A percentile compares a stretch with the other conserved stretches of the same genome.
Conservation (phyloP, 2,113 vertebrate species). For the Coptodon rendalli region DNA sequence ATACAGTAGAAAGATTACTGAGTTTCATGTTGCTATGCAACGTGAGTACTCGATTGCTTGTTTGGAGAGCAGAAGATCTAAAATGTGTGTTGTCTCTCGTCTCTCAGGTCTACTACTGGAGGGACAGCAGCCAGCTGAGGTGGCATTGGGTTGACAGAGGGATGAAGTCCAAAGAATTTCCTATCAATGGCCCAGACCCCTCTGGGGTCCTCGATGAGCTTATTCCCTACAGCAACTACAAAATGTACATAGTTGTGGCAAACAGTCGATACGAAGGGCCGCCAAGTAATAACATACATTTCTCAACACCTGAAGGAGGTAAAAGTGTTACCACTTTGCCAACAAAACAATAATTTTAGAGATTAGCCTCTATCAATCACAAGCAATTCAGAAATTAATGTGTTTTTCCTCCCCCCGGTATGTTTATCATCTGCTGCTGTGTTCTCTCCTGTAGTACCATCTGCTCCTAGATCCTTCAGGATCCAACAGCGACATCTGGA, state of each 20-base stretch:
- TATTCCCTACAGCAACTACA: constrained; percentile 94
- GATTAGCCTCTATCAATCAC: neutral
- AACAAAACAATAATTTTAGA: neutral
- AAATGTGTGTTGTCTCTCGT: neutral
- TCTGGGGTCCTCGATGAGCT: constrained; percentile 82
- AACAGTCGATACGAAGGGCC: constrained; percentile 92
- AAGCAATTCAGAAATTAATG: neutral
- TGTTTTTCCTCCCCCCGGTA: neutral
- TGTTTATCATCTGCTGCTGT: neutral
- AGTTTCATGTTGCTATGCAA: neutral
- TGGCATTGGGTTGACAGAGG: constrained; percentile 84
- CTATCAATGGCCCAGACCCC: constrained; percentile 70
- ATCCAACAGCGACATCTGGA: constrained; percentile 91
- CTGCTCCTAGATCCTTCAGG: constrained; percentile 83
- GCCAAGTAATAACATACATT: constrained; percentile 85
- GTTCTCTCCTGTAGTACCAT: constrained; percentile 78
- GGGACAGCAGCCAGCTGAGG: constrained; percentile 92
- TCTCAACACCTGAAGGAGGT: constrained; percentile 96
- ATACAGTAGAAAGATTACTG: neutral
- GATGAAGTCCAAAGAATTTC: constrained; percentile 81
- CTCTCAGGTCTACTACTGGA: constrained; percentile 93
- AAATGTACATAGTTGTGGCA: constrained; percentile 90
- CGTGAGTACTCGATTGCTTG: neutral
- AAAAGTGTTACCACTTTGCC: constrained; percentile 13
- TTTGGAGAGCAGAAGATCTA: neutral